A percentile compares a stretch with the other conserved stretches of the same genome.
phyloP scores from a whole-genome alignment of 2,113 vertebrate genomes.

The Actenoides lindsayi region DNA sequence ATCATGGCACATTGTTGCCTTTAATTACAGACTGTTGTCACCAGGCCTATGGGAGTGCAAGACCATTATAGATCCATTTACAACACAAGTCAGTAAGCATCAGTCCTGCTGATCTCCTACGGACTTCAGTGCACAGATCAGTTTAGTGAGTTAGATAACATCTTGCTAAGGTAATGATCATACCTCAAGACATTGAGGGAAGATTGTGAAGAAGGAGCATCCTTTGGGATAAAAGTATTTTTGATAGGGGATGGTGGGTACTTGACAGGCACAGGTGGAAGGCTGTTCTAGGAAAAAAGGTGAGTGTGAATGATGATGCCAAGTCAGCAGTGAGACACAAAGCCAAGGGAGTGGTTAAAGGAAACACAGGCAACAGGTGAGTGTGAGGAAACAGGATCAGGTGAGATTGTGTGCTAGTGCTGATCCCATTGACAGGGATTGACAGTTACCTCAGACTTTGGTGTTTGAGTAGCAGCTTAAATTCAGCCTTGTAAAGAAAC shows the following conservation, averaged over 20 bases:
- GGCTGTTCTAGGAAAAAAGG: not conserved
- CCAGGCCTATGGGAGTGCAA: not conserved
- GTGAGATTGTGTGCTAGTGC: not conserved
- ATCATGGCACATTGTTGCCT: not conserved
- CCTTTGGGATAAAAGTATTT: not conserved
- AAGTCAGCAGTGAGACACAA: slow-evolving; percentile 5
- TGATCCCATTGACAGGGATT: not conserved
- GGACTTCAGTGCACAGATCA: not conserved
- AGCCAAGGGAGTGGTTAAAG: slow-evolving; percentile 26
- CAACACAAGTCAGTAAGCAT: not conserved
- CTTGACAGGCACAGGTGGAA: not conserved
- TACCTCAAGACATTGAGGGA: not conserved
- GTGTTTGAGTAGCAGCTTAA: not conserved
- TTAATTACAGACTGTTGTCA: not conserved
- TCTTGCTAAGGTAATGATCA: not conserved
- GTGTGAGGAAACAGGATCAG: not conserved
- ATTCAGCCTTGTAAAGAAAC: not conserved
- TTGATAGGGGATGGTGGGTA: not conserved
- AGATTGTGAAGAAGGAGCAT: not conserved
- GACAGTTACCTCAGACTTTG: not conserved
- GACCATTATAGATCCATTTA: not conserved
- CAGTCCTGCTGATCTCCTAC: not conserved
- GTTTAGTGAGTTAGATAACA: not conserved
- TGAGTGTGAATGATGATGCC: not conserved
- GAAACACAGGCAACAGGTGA: not conserved